phyloP scores from a whole-genome alignment of 2,888 invertebrate species.

The Eupithecia vulgata region DNA sequence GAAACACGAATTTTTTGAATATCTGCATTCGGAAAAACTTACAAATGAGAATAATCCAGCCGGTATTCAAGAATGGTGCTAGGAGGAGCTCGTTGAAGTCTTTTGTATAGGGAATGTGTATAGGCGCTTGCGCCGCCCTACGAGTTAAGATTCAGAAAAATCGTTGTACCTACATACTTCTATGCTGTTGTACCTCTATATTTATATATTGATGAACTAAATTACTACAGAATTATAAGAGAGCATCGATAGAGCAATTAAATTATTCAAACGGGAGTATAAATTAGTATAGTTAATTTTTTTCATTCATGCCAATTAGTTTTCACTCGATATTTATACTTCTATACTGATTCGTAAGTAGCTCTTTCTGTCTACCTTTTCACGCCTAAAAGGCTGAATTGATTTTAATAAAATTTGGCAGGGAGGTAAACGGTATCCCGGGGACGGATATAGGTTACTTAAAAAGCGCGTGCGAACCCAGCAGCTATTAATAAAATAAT shows the following conservation, averaged over 20 bases:
- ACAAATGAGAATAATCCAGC: neutral
- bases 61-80: neutral
- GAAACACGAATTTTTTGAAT: too few relatives aligned
- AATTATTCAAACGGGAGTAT: neutral
- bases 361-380: too few relatives aligned
- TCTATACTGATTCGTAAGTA: too few relatives aligned
- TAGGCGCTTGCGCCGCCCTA: neutral
- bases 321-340: too few relatives aligned
- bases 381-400: too few relatives aligned
- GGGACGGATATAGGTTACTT: too few relatives aligned
- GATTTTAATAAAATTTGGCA: too few relatives aligned
- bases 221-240: neutral
- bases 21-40: too few relatives aligned
- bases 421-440: too few relatives aligned
- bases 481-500: neutral
- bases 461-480: too few relatives aligned
- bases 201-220: neutral
- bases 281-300: too few relatives aligned
- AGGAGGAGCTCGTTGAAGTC: slow-evolving; percentile 6
- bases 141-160: neutral
- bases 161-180: neutral
- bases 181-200: neutral
- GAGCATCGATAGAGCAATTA: neutral
- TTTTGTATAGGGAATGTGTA: neutral
- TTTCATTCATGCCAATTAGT: too few relatives aligned